These are phyloP conservation scores for Morelia viridis DNA, from an alignment of 2,797 vertebrate species.

Conservation along the genomic window DNA sequence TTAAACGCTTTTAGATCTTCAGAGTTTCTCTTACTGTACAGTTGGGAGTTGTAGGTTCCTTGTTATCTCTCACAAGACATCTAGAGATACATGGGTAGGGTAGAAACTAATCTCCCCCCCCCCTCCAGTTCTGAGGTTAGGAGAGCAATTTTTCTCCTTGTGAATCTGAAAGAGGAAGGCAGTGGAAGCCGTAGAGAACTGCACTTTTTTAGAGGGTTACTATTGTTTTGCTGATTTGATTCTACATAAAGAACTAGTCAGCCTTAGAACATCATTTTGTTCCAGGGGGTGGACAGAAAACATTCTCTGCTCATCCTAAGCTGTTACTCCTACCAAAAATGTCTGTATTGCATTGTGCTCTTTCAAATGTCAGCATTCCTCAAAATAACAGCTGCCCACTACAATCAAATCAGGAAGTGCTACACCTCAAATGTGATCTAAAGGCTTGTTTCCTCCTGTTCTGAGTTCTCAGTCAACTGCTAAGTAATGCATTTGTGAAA, in stretches of 20 bases:
- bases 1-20: not conserved
- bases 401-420: not conserved
- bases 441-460: not conserved
- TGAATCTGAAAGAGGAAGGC: not conserved
- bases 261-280: not conserved
- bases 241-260: not conserved
- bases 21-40: not conserved
- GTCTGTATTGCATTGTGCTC: not conserved
- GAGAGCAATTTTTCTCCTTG: not conserved
- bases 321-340: not conserved
- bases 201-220: not conserved
- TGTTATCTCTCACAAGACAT: not conserved
- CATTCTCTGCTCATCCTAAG: not conserved
- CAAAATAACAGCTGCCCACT: not conserved
- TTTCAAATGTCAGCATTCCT: not conserved
- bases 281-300: not conserved
- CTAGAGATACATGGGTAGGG: not conserved
- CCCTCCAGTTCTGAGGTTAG: not conserved
- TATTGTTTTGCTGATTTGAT: not conserved
- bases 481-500: not conserved
- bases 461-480: not conserved
- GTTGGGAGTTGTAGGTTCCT: not conserved
- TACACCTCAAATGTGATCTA: not conserved
- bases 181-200: not conserved
- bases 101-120: not conserved